Base-by-base conservation (phyloP, 2,888 invertebrate genomes). In the Lacanobia wlatinum region DNA sequence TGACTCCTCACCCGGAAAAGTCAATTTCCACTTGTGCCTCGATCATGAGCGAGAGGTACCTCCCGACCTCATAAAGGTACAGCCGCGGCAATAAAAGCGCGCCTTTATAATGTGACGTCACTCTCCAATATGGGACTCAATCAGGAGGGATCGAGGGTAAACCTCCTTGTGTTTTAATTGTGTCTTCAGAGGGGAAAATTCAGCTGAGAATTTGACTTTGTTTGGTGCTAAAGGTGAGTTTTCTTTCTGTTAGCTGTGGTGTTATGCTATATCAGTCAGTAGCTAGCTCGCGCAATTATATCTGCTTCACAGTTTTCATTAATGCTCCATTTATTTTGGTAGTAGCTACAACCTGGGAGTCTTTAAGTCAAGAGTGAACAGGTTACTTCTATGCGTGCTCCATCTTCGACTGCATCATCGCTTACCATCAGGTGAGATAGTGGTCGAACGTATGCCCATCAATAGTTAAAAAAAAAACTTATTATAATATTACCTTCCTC, bases 41-140 rank as follows among this genome's bases (percentile, higher is more conserved):
- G 63, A 82, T 70, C 63, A 78, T 34, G 53, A 62, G 55, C 50
- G 46, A 60, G 38, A 38, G 60, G 60, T 53, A 60, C 64, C 43
- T 43, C 14, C 43, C 43, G 14, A 43, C 43, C 58, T 60, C 60
- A 59, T 68, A 71, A 55, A 69, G 43, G 65, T 43, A 63, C 56
- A 65, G 69, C 56, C 68, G 59, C 28, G 55, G 60, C 70, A 82
- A 82, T 83, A 84, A 87, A 84, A 80, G 68, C 69, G 73, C 70
- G 69, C 75, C 82, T 80, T 81, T 85, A 84, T 78, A 86, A 83
- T 81, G 74, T 71, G 73, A 53, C 72, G 65, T 61, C 70, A 70
- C 69, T 72, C 73, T 53, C 81, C 84, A 74, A 82, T 81, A 83
- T 68, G 48, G 52, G 34, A 79, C 74, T 84, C 84, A 84, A 85